Conservation (phyloP, 2,113 vertebrate species). For the Otus sunia region DNA sequence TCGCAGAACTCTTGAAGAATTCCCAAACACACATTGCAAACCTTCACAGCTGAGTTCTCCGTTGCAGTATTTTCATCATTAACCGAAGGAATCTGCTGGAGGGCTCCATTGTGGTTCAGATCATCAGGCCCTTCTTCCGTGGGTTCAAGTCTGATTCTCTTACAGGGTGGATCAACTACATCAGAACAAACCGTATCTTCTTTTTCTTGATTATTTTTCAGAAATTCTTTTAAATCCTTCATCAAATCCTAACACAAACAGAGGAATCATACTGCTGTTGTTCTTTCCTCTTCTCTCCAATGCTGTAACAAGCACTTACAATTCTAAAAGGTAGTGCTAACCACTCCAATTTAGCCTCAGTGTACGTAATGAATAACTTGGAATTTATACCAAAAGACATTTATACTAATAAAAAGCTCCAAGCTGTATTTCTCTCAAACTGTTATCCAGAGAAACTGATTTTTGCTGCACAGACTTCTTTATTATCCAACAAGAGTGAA, state of each 20-base stretch:
- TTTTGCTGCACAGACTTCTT: background rate
- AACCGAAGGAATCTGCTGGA: background rate
- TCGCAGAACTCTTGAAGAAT: constrained; percentile 87
- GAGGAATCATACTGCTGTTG: background rate
- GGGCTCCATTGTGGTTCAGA: constrained; percentile 28
- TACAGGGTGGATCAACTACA: constrained; percentile 77
- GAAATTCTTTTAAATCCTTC: constrained; percentile 77
- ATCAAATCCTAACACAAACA: constrained; percentile 77
- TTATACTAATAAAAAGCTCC: background rate
- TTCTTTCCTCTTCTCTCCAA: background rate
- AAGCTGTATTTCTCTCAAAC: background rate
- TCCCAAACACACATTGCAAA: constrained; percentile 90
- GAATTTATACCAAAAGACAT: background rate
- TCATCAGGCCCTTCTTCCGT: background rate
- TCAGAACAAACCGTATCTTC: constrained; percentile 21
- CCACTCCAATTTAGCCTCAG: background rate
- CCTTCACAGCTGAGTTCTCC: background rate
- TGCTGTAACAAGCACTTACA: background rate
- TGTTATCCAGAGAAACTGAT: background rate
- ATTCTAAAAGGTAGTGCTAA: background rate
- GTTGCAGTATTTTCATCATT: background rate
- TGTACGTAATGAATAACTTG: background rate
- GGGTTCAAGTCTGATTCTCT: constrained; percentile 79
- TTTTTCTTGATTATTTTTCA: constrained; percentile 42
- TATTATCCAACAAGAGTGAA: background rate